A percentile compares a stretch with the other conserved stretches of the same genome.
phyloP scores from a whole-genome alignment of 2,888 invertebrate genomes.

The Leptopilina syphax region DNA sequence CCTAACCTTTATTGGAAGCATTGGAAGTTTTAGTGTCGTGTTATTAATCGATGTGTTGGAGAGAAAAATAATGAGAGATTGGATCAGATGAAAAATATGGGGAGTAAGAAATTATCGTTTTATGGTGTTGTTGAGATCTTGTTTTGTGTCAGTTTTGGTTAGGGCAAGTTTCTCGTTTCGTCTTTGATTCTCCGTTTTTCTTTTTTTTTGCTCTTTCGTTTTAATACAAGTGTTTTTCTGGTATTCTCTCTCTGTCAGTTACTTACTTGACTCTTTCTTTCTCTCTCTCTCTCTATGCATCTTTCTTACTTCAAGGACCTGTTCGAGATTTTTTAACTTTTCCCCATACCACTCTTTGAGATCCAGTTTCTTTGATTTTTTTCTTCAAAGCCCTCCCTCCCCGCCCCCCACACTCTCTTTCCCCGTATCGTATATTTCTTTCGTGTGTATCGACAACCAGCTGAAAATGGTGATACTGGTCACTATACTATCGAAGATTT shows the following conservation, averaged over 20 bases:
- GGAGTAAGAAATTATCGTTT: conserved; percentile 9
- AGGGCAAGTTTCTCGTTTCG: conserved; percentile 25
- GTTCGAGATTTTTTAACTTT: conserved; percentile 23
- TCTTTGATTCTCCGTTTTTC: background rate
- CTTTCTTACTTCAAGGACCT: conserved; percentile 10
- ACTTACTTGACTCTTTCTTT: background rate
- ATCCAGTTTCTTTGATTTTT: conserved; percentile 5
- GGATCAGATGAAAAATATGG: background rate
- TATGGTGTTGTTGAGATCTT: background rate
- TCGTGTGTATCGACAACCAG: no score
- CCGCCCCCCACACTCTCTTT: no score
- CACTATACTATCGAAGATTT: no score
- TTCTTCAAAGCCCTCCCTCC: no score
- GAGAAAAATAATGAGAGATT: background rate
- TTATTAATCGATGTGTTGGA: background rate
- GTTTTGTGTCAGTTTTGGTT: conserved; percentile 35
- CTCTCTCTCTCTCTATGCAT: background rate
- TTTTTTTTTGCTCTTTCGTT: background rate
- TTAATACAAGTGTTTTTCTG: background rate
- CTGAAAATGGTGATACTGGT: no score
- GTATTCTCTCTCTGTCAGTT: background rate
- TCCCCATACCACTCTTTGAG: background rate
- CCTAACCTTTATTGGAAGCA: conserved; percentile 32
- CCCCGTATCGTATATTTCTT: no score
- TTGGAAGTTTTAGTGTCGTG: conserved; percentile 2